Evolutionary conservation across 2,113 vertebrate genomes (phyloP), one percentile per base, ranked within the genome.

Genomic region (Syngnathus scovelli): DNA sequence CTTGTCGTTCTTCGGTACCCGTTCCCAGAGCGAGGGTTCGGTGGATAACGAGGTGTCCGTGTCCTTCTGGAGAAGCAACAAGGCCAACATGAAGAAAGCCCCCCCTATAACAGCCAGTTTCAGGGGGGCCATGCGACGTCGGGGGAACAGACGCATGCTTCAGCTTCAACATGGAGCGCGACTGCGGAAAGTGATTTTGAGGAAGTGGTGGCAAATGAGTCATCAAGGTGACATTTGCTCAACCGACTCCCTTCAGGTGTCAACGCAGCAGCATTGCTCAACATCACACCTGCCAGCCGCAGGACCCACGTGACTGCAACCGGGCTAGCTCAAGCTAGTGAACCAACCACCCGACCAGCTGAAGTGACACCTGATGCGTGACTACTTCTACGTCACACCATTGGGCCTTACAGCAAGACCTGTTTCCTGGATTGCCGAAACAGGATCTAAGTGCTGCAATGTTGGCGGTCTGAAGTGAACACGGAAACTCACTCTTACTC

Each of bases 31-130:
- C 95, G 95, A 96, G 0, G 93, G 94, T 66, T 98, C 95, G 1
- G 88, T 85, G 1, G 72, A 61, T 0, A 86, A 68, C 0, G 80
- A 76, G 1, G 4, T 78, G 2, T 89, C 89, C 5, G 87, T 91
- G 0, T 96, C 95, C 78, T 79, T 92, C 72, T 95, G 95, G 16
- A 96, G 90, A 58, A 98, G 85, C 85, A 98, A 93, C 48, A 99
- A 82, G 67, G 90, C 88, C 68, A 96, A 76, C 82, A 99, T 89
- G 80, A 93, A 87, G 1, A 94, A 64, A 10, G 77, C 75, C 37
- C 90, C 89, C 0, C 92, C 94, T 0, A 91, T 83, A 70, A 96
- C 12, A 12, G 84, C 93, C 83, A 95, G 87, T 79, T 95, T 96
- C 66, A 95, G 77, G n/a, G 92, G 89, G 82, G 93, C 91, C 77